Conservation (phyloP, 2,113 vertebrate genomes). For the Aythya baeri region DNA sequence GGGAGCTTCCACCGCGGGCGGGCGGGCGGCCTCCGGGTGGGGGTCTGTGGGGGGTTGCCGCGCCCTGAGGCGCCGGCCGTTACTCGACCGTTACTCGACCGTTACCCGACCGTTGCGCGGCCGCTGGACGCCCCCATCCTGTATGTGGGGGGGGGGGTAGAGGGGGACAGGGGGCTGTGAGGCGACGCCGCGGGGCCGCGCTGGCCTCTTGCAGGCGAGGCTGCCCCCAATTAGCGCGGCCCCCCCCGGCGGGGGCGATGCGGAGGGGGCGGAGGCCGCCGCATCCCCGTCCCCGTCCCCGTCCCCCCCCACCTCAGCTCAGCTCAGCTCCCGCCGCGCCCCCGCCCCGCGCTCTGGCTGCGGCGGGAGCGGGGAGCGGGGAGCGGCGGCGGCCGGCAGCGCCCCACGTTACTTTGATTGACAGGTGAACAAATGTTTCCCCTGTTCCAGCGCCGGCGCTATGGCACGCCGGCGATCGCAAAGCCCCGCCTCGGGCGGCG, state of each 20-base stretch:
- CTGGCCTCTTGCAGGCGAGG: no score
- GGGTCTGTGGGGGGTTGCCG: no score
- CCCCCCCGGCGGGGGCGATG: no score
- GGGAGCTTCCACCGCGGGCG: neutral
- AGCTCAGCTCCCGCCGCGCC: slow-evolving; percentile 39
- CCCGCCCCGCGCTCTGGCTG: slow-evolving; percentile 57
- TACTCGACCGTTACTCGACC: neutral
- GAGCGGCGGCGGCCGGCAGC: neutral
- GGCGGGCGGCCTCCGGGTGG: neutral
- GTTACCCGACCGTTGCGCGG: no score
- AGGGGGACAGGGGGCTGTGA: no score
- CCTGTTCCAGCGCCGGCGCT: slow-evolving; percentile 82
- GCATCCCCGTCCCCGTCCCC: no score
- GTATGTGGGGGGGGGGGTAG: no score
- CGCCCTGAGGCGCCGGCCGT: neutral
- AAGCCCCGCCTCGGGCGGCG: slow-evolving; percentile 73
- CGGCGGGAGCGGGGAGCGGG: neutral
- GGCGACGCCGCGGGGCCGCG: no score
- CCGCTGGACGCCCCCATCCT: no score
- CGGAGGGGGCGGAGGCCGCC: no score
- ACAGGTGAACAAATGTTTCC: slow-evolving; percentile 89
- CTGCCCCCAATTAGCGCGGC: no score
- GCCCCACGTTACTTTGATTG: slow-evolving; percentile 98
- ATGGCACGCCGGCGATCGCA: slow-evolving; percentile 69
- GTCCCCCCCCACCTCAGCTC: neutral